Evolutionary conservation across 30 jellyfish, hydroid and myxozoan genomes (phyloP), one percentile per base, ranked within the genome.

Genomic region (Morbakka virulenta): DNA sequence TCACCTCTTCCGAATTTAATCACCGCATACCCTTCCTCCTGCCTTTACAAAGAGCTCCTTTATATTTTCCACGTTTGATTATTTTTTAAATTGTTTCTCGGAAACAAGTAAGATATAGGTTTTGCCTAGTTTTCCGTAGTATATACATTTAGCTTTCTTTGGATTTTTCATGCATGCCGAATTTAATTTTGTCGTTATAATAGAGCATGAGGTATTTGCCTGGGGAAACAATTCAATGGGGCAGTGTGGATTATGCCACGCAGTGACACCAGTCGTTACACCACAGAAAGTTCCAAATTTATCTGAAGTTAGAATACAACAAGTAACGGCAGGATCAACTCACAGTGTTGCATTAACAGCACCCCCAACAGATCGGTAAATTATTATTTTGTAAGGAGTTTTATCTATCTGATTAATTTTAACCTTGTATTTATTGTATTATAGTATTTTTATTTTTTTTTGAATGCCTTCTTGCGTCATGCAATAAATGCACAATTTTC

Each of bases 141-240:
- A n/a, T n/a, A n/a, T n/a, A n/a, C n/a, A n/a, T n/a, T n/a, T n/a
- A n/a, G n/a, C n/a, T n/a, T n/a, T n/a, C n/a, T n/a, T n/a, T n/a
- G n/a, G n/a, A n/a, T n/a, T n/a, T n/a, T n/a, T n/a, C n/a, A n/a
- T n/a, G n/a, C n/a, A n/a, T n/a, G n/a, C n/a, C n/a, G n/a, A n/a
- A n/a, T n/a, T n/a, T n/a, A n/a, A n/a, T n/a, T n/a, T n/a, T n/a
- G n/a, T n/a, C n/a, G n/a, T n/a, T n/a, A 41, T 17, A 49, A 31
- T 62, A 87, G 96, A 87, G 25, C 67, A 80, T 32, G 96, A 79
- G 63, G 96, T 87, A 3, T 52, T 67, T n/a, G 34, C 94, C 12
- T 87, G 96, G 96, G 96, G 96, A 22, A 91, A 91, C 68, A 91
- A 91, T 73, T 85, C 95, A 27, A 91, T 91, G 98, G 98, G 98